phyloP scores from a whole-genome alignment of 35 echinoderm and acorn worm species.

The Apostichopus parvimensis region DNA sequence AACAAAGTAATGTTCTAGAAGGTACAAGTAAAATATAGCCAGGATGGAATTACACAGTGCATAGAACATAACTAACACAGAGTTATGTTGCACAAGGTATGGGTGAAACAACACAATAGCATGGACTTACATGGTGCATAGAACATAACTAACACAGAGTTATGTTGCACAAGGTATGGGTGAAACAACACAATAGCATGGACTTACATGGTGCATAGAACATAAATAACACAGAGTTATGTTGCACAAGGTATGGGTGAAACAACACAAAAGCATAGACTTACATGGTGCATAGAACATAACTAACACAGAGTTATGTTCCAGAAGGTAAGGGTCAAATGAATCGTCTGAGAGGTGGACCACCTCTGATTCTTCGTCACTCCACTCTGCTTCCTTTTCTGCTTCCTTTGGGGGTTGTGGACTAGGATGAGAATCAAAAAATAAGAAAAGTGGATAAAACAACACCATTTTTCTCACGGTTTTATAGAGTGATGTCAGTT shows the following conservation, averaged over 20 bases:
- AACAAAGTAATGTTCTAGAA: too few relatives aligned
- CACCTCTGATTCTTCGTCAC: constrained; percentile 93
- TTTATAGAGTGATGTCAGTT: too few relatives aligned
- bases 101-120: constrained; percentile 54
- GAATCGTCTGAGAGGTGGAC: constrained; percentile 77
- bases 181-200: too few relatives aligned
- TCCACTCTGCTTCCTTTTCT: constrained; percentile 88
- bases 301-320: constrained; percentile 85
- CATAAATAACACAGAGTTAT: too few relatives aligned
- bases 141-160: too few relatives aligned
- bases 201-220: too few relatives aligned
- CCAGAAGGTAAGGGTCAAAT: constrained; percentile 79
- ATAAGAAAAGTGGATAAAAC: not conserved
- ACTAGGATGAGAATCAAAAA: not conserved
- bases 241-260: too few relatives aligned
- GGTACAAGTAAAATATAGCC: too few relatives aligned
- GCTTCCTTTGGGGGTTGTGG: constrained; percentile 95
- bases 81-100: constrained; percentile 70
- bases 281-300: constrained; percentile 99
- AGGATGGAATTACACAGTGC: constrained; percentile 81
- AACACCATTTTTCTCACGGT: too few relatives aligned
- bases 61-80: constrained; percentile 98
- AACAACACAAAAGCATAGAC: not conserved
- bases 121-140: too few relatives aligned
- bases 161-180: too few relatives aligned